Evolutionary conservation across 2,113 vertebrate genomes (phyloP).

Genomic region (Platanista minor): DNA sequence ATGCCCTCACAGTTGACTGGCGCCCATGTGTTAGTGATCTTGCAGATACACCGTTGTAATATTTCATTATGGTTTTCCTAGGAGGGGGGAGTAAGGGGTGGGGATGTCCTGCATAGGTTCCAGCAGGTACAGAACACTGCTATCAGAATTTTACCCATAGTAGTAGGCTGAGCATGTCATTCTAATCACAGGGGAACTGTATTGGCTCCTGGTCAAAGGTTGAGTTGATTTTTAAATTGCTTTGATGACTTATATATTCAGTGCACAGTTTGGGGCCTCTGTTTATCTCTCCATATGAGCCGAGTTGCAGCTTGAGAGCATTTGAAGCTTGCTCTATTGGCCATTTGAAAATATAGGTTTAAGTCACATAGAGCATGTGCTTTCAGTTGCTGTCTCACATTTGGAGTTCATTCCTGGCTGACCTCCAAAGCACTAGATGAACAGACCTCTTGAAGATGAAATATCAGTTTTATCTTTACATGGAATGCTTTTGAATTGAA

Average conservation of each 20-base stretch:
- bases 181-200: constrained; percentile 17
- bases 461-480: constrained; percentile 61
- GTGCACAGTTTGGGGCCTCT: constrained; percentile 36
- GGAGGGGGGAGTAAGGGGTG: background rate
- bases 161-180: constrained; percentile 42
- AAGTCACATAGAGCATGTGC: background rate
- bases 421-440: constrained; percentile 45
- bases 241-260: constrained; percentile 61
- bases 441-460: constrained; percentile 67
- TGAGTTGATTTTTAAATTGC: constrained; percentile 70
- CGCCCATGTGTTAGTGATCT: background rate
- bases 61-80: constrained; percentile 32
- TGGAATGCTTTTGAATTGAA: constrained; percentile 60
- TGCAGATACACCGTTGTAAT: background rate
- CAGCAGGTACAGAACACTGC: background rate
- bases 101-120: background rate
- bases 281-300: constrained; percentile 49
- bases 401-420: constrained; percentile 34
- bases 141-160: constrained; percentile 44
- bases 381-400: background rate
- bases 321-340: background rate
- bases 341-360: constrained; percentile 1
- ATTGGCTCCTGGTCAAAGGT: constrained; percentile 71
- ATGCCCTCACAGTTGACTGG: background rate
- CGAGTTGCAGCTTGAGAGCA: constrained; percentile 5